Conservation (phyloP, 2,888 invertebrate species). For the Teinopalpus imperialis region DNA sequence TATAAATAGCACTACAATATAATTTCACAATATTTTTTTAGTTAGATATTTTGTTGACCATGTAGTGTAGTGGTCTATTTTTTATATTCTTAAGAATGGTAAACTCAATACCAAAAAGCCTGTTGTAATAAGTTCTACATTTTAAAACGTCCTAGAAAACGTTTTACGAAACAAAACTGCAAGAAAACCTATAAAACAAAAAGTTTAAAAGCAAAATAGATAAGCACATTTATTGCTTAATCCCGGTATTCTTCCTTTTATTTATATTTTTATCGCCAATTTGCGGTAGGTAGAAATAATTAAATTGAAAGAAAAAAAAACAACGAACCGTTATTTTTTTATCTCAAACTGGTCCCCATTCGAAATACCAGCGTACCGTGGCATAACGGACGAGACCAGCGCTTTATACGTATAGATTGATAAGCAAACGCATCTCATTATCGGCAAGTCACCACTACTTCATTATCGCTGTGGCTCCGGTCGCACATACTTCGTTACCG, state of each 20-base stretch:
- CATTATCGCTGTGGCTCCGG: constrained; percentile 43
- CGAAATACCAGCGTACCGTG: constrained; percentile 1
- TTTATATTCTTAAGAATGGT: too few species aligned
- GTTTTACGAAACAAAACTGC: too few species aligned
- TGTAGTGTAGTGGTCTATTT: too few species aligned
- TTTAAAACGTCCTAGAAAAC: too few species aligned
- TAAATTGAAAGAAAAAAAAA: not conserved
- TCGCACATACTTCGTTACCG: constrained; percentile 50
- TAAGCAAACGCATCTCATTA: constrained; percentile 35
- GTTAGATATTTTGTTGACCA: too few species aligned
- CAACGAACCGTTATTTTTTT: constrained; percentile 10
- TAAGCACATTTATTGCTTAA: too few species aligned
- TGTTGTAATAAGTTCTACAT: too few species aligned
- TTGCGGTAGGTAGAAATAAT: constrained; percentile 3
- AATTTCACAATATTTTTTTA: too few species aligned
- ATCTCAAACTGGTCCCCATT: constrained; percentile 19
- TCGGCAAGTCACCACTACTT: constrained; percentile 56
- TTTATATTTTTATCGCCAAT: constrained; percentile 3
- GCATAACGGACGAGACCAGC: constrained; percentile 23
- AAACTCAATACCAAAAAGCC: too few species aligned
- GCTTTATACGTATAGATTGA: constrained; percentile 22
- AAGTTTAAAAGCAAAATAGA: too few species aligned
- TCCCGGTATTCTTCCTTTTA: not conserved
- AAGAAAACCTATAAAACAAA: too few species aligned
- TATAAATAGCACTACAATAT: too few species aligned